Evolutionary conservation across 1,140 invertebrate genomes (phyloP), one percentile per base, ranked within the genome.

Genomic region (Microplitis demolitor): DNA sequence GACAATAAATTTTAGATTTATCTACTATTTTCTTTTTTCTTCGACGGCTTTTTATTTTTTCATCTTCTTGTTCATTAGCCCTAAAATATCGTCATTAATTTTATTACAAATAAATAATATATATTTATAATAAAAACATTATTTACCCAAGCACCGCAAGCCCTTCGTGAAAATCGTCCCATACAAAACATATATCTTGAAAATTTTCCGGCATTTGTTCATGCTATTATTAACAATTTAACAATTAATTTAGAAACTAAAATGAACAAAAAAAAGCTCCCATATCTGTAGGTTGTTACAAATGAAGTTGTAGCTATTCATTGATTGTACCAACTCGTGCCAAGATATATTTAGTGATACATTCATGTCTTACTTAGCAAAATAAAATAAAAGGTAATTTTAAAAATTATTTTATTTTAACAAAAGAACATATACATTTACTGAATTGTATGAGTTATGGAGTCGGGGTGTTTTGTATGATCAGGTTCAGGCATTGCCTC

Each of bases 141-240:
- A 35, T 39, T 74, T 78, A 89, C 89, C 87, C 83, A 11, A 86
- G 62, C 76, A 88, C 83, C 31, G 82, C 51, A 67, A 89, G 76
- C 50, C 75, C 79, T 74, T 88, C 76, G 6, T 69, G 69, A 34
- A 70, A 61, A 35, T 89, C 87, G 76, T 89, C 88, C 89, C 89
- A 90, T 4, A 76, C 77, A 84, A 88, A 90, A 73, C 85, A 82
- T 13, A 74, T 78, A 13, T 82, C 75, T 35, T 74, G 64, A 39
- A 39, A 35, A 16, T 68, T 34, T 64, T 14, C 58, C 11, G n/a
- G 24, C 4, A 69, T 37, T 69, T 45, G 37, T 37, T 61, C 34
- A n/a, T n/a, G 61, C 35, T 62, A 9, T 4, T 35, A 53, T 35
- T 34, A 31, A 54, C 24, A 54, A 54, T 31, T 4, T 16, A 45